phyloP scores from a whole-genome alignment of 1,140 invertebrate species.

The Zaprionus nigranus region DNA sequence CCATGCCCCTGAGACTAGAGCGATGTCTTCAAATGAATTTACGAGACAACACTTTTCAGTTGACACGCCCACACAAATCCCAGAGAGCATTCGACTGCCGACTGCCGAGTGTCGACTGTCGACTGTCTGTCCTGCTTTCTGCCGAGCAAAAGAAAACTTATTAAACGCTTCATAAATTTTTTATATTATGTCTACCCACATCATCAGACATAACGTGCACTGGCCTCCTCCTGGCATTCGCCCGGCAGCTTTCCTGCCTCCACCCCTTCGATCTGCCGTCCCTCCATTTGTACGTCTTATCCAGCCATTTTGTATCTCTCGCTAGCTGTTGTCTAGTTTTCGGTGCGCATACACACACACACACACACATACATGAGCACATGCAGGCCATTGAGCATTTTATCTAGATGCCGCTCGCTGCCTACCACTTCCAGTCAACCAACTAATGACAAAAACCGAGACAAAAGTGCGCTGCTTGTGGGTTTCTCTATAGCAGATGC shows the following conservation, averaged over 20 bases:
- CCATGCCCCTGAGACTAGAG: constrained; percentile 16
- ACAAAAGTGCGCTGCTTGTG: constrained; percentile 68
- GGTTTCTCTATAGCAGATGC: neutral
- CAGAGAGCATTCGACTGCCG: constrained; percentile 61
- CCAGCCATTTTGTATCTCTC: constrained; percentile 75
- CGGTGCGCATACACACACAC: constrained; percentile 35
- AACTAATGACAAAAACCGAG: constrained; percentile 79
- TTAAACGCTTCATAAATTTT: constrained; percentile 83
- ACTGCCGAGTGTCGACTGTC: constrained; percentile 9
- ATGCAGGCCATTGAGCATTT: constrained; percentile 80
- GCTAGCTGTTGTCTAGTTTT: constrained; percentile 73
- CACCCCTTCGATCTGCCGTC: constrained; percentile 12
- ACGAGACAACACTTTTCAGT: constrained; percentile 80
- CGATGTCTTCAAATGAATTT: constrained; percentile 77
- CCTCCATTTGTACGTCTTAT: constrained; percentile 60
- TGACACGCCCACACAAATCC: constrained; percentile 59
- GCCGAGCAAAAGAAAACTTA: constrained; percentile 73
- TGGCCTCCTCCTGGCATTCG: constrained; percentile 22
- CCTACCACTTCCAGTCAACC: constrained; percentile 59
- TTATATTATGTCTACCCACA: constrained; percentile 83
- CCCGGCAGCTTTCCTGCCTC: constrained; percentile 41
- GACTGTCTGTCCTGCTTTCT: constrained; percentile 21
- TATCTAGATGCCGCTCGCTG: constrained; percentile 66
- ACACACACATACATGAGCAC: constrained; percentile 34
- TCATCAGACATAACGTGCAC: constrained; percentile 79